Base-by-base conservation (phyloP, 2,888 invertebrate genomes). In the Bombylius discolor region DNA sequence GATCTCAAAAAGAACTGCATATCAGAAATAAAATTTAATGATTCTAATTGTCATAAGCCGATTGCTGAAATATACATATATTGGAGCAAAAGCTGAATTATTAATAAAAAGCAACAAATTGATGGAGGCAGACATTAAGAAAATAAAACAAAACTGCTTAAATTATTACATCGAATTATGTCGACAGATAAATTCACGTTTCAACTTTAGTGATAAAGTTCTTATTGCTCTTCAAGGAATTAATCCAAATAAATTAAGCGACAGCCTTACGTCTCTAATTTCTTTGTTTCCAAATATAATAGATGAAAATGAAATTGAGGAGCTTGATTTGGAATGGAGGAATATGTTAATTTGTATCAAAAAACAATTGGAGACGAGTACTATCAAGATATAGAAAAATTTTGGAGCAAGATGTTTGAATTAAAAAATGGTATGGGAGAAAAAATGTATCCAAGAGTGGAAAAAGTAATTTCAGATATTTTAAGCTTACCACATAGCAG, bases 301-400 rank as follows among this genome's bases (percentile, higher is more conserved):
- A n/a, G n/a, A 52, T 12, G 52, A 58, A 36, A 9, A 42, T 2
- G 36, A 48, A 4, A 47, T 39, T 39, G 47, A 58, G 32, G 33
- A 32, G 12, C 14, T 54, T 12, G 56, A 58, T 34, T 49, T 54
- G 32, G 54, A 58, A 46, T 58, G 56, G 54, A 47, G 58, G 7
- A 39, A 12, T 42, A 33, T 56, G 9, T 31, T 50, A 8, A 46
- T 11, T 9, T 11, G 11, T 39, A 11, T 7, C 9, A 39, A 39
- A 39, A 39, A 53, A 36, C 23, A 49, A 46, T 31, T 45, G 31
- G 34, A 23, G 7, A n/a, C 23, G 44, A 49, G 23, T 13, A 23
- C 13, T 47, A 56, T 45, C 42, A 53, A 36, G 34, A 36, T 33
- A 53, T 56, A 8, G 49, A 52, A 53, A 39, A 50, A 39, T 56